Percentiles rank a stretch among this genome's conserved stretches.
These are phyloP conservation scores for Sebastes schlegelii DNA, from an alignment of 2,113 vertebrate species.

Conservation along the genomic window DNA sequence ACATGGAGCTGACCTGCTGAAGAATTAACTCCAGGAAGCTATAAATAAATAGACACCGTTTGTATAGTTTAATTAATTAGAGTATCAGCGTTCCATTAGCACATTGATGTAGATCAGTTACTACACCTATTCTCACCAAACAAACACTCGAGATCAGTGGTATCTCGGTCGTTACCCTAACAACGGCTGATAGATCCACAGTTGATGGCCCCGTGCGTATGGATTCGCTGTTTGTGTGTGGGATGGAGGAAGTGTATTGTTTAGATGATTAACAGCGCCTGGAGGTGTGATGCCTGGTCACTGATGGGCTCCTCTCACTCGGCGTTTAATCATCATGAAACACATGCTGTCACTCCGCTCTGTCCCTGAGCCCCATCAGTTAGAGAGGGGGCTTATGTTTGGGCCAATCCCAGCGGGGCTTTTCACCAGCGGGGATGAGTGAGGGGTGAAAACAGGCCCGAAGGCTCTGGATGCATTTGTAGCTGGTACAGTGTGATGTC, in stretches of 20 bases:
- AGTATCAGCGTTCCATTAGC: conserved; percentile 60
- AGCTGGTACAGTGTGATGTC: conserved; percentile 47
- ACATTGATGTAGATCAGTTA: conserved; percentile 32
- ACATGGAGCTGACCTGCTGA: conserved; percentile 10
- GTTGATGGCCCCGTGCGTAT: conserved; percentile 46
- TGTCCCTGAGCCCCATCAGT: conserved; percentile 55
- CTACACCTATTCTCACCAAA: conserved; percentile 31
- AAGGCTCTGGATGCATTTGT: conserved; percentile 21
- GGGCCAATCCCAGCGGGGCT: conserved; percentile 46
- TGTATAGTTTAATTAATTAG: conserved; percentile 53
- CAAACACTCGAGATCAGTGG: conserved; percentile 44
- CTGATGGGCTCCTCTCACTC: conserved; percentile 56
- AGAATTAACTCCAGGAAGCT: conserved; percentile 5
- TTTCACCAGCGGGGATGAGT: conserved; percentile 25
- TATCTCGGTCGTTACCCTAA: conserved; percentile 33
- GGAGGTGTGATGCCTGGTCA: conserved; percentile 62
- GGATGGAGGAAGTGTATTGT: conserved; percentile 57
- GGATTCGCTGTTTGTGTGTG: conserved; percentile 54
- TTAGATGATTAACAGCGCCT: conserved; percentile 77
- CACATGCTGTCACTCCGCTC: conserved; percentile 54
- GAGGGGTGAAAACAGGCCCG: conserved; percentile 6
- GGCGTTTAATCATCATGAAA: conserved; percentile 72
- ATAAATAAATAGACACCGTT: conserved; percentile 19
- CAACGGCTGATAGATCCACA: conserved; percentile 41
- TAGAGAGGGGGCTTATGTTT: conserved; percentile 50